Conservation (phyloP, 1,140 invertebrate genomes). For the Microplitis demolitor region DNA sequence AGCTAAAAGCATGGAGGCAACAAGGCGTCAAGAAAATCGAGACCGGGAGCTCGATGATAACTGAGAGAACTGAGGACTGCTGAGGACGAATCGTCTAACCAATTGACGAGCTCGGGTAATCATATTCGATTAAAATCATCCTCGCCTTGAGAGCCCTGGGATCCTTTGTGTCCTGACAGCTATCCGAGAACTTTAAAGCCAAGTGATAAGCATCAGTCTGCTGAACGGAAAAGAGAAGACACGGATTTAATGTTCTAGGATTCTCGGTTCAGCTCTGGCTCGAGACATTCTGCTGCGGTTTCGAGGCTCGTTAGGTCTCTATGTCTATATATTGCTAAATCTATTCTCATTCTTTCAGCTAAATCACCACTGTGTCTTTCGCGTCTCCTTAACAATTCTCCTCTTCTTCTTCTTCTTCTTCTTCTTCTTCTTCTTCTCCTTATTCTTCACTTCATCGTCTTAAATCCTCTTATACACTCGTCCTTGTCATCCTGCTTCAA, state of each 20-base stretch:
- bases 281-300: background rate
- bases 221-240: background rate
- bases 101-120: conserved; percentile 50
- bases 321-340: too few species aligned
- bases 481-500: background rate
- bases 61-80: background rate
- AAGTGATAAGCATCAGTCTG: background rate
- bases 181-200: conserved; percentile 2
- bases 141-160: conserved; percentile 42
- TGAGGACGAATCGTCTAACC: conserved; percentile 22
- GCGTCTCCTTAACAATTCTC: conserved; percentile 8
- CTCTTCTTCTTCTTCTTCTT: conserved; percentile 27
- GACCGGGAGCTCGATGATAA: background rate
- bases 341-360: conserved; percentile 34
- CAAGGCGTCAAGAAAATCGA: background rate
- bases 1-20: too few species aligned
- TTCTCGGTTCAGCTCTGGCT: background rate
- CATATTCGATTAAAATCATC: conserved; percentile 56
- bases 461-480: conserved; percentile 20
- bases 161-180: conserved; percentile 45
- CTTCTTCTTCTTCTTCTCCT: conserved; percentile 29
- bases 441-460: background rate
- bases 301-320: background rate
- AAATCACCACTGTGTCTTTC: conserved; percentile 44
- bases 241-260: conserved; percentile 12